Evolutionary conservation across 2,797 vertebrate genomes (phyloP).

Genomic region (Premnoplex brunnescens): DNA sequence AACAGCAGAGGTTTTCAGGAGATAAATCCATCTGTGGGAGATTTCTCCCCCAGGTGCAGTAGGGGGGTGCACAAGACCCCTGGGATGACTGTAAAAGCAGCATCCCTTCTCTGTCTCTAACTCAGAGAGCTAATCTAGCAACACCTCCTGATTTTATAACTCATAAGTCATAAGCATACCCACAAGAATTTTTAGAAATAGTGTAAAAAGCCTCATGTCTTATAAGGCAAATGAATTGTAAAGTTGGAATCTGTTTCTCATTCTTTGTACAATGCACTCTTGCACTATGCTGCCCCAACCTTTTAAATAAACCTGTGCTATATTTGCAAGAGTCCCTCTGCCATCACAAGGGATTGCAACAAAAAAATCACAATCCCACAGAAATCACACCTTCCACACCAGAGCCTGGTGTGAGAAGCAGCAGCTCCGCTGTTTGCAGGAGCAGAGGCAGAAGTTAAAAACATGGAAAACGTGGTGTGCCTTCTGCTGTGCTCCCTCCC

Average conservation of each 20-base stretch:
- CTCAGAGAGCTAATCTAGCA: not conserved
- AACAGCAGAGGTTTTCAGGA: not conserved
- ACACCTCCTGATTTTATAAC: not conserved
- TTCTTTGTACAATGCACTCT: not conserved
- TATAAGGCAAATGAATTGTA: not conserved
- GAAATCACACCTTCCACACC: not conserved
- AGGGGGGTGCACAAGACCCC: not conserved
- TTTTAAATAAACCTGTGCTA: not conserved
- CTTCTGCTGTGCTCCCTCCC: not conserved
- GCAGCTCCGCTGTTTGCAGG: not conserved
- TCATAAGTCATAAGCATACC: not conserved
- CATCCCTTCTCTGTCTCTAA: not conserved
- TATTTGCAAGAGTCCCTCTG: not conserved
- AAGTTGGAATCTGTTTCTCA: not conserved
- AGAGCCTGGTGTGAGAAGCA: not conserved
- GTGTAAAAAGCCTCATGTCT: not conserved
- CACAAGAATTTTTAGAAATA: not conserved
- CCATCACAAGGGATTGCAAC: not conserved
- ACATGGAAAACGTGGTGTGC: accelerated
- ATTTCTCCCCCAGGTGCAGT: not conserved
- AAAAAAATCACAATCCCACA: not conserved
- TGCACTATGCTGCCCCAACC: not conserved
- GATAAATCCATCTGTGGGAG: not conserved
- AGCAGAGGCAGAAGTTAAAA: not conserved
- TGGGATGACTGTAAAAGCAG: not conserved